phyloP scores from a whole-genome alignment of 2,888 invertebrate genomes.

The Athetis lepigone region DNA sequence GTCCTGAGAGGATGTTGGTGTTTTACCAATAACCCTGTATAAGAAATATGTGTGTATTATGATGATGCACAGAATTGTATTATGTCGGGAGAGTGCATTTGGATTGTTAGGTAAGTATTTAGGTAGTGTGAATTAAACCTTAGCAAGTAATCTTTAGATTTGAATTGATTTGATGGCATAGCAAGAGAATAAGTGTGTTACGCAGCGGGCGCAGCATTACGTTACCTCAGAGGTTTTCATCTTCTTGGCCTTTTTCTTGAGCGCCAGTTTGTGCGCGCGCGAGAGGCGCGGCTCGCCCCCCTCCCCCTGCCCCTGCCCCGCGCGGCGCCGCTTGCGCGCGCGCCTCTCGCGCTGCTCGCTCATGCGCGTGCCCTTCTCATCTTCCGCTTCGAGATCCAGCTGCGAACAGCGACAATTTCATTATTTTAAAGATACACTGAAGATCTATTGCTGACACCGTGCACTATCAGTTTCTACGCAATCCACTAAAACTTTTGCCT shows the following conservation, averaged over 20 bases:
- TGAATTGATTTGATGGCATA: too few relatives aligned
- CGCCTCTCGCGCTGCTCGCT: conserved; percentile 75
- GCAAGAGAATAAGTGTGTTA: neutral
- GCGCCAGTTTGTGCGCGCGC: conserved; percentile 89
- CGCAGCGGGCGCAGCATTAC: neutral
- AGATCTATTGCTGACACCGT: too few relatives aligned
- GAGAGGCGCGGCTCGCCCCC: conserved; percentile 73
- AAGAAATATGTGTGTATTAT: too few relatives aligned
- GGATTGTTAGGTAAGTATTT: too few relatives aligned
- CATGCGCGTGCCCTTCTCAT: conserved; percentile 78
- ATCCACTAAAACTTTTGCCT: too few relatives aligned
- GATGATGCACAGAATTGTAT: too few relatives aligned
- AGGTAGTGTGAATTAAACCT: too few relatives aligned
- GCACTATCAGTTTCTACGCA: too few relatives aligned
- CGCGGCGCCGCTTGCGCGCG: conserved; percentile 69
- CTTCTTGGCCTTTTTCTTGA: conserved; percentile 87
- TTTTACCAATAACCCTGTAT: too few relatives aligned
- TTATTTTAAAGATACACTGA: neutral
- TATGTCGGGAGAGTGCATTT: too few relatives aligned
- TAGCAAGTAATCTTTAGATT: too few relatives aligned
- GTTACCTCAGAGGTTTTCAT: conserved; percentile 77
- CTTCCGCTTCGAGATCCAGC: conserved; percentile 78
- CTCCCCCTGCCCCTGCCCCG: conserved; percentile 16
- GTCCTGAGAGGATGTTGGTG: too few relatives aligned
- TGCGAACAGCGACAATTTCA: conserved; percentile 44